Conservation (phyloP, 2,113 vertebrate species). For the Entomyzon cyanotis region DNA sequence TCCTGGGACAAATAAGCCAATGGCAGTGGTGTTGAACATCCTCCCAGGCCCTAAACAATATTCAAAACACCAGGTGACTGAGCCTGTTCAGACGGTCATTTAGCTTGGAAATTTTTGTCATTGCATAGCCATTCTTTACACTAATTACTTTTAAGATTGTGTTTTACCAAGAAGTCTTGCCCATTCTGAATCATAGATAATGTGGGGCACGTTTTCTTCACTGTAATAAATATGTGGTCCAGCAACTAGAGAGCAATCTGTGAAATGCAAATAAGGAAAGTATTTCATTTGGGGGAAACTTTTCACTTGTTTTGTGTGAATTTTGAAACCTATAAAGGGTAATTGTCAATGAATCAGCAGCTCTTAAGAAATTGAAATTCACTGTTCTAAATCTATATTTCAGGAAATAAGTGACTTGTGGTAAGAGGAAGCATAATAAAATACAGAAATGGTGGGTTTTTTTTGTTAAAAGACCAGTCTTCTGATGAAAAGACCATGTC, state of each 20-base stretch:
- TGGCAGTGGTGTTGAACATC: neutral
- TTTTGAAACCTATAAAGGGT: neutral
- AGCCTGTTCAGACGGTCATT: neutral
- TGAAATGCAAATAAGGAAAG: neutral
- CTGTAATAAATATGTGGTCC: neutral
- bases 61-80: neutral
- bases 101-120: neutral
- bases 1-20: neutral
- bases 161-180: neutral
- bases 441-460: accelerated
- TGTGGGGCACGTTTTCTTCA: neutral
- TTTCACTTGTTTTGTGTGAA: neutral
- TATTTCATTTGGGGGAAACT: neutral
- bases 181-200: neutral
- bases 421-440: neutral
- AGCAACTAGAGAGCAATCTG: neutral
- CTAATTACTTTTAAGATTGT: neutral
- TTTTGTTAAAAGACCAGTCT: neutral
- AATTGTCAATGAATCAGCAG: neutral
- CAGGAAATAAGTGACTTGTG: neutral
- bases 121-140: neutral
- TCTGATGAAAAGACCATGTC: neutral
- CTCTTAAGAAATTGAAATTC: neutral
- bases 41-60: neutral
- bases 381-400: neutral